Evolutionary conservation across 2,888 invertebrate species (phyloP).

Genomic region (Xylophagus ater): DNA sequence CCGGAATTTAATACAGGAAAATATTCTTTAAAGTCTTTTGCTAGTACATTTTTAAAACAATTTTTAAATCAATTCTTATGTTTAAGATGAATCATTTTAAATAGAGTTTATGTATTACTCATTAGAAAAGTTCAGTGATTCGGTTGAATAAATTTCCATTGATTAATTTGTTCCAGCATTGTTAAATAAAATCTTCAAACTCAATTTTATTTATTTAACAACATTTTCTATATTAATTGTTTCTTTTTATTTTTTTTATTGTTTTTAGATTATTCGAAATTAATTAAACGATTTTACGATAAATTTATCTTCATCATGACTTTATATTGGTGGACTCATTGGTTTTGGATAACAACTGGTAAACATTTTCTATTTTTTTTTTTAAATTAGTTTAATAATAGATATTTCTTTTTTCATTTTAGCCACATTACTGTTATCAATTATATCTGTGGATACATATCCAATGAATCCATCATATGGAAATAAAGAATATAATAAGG

Average conservation of each 20-base stretch:
- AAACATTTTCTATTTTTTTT: conserved; percentile 6
- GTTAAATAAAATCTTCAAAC: no score
- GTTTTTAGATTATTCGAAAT: conserved; percentile 5
- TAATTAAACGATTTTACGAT: no score
- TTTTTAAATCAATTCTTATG: no score
- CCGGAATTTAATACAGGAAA: no score
- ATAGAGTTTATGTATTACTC: no score
- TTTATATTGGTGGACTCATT: conserved; percentile 79
- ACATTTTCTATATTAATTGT: not conserved
- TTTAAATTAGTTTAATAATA: not conserved
- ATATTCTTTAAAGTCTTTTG: no score
- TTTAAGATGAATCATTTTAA: no score
- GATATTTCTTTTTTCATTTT: not conserved
- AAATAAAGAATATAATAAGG: conserved; percentile 16
- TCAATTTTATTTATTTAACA: no score
- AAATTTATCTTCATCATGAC: conserved; percentile 56
- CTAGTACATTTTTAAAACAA: no score
- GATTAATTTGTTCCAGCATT: no score
- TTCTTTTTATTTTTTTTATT: conserved; percentile 1
- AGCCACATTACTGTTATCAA: conserved; percentile 3
- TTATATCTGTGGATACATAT: conserved; percentile 22
- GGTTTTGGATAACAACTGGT: conserved; percentile 67
- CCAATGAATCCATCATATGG: conserved; percentile 21
- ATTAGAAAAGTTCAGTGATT: no score
- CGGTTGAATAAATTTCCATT: no score